Evolutionary conservation across 2,888 invertebrate species (phyloP).

Genomic region (Drosophila suboccidentalis): DNA sequence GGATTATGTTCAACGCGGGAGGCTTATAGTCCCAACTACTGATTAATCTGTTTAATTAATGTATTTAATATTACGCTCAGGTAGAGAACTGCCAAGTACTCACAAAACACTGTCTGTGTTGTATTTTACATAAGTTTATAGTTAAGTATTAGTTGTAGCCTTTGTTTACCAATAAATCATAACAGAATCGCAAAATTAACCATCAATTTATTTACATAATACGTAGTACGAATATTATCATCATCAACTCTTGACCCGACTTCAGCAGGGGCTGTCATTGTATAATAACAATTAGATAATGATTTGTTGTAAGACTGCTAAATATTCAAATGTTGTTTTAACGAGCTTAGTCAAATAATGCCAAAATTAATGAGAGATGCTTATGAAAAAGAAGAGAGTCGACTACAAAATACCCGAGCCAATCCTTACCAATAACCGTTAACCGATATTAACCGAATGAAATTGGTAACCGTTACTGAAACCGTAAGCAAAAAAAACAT

Average conservation of each 20-base stretch:
- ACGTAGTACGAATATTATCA: conserved; percentile 4
- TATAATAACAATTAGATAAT: conserved; percentile 52
- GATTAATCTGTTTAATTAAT: conserved; percentile 19
- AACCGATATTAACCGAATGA: too few species aligned
- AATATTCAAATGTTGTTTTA: conserved; percentile 61
- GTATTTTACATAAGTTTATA: conserved; percentile 57
- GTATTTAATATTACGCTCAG: conserved; percentile 46
- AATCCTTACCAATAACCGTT: not conserved
- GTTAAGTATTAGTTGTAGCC: conserved; percentile 48
- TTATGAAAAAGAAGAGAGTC: conserved; percentile 5
- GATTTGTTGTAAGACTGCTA: conserved; percentile 59
- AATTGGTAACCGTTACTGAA: too few species aligned
- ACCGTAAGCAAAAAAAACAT: too few species aligned
- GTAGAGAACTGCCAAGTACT: conserved; percentile 63
- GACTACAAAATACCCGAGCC: conserved; percentile 33
- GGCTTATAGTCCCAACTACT: conserved; percentile 83
- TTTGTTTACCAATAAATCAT: conserved; percentile 55
- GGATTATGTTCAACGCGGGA: conserved; percentile 83
- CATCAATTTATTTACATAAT: conserved; percentile 40
- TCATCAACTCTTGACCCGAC: conserved; percentile 30
- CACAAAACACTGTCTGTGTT: conserved; percentile 46
- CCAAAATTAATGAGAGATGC: conserved; percentile 54
- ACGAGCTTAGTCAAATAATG: conserved; percentile 53
- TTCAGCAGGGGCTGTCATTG: conserved; percentile 31
- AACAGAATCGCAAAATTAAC: conserved; percentile 37